Evolutionary conservation across 2,888 invertebrate genomes (phyloP), one percentile per base, ranked within the genome.

Genomic region (Tuberolachnus salignus): DNA sequence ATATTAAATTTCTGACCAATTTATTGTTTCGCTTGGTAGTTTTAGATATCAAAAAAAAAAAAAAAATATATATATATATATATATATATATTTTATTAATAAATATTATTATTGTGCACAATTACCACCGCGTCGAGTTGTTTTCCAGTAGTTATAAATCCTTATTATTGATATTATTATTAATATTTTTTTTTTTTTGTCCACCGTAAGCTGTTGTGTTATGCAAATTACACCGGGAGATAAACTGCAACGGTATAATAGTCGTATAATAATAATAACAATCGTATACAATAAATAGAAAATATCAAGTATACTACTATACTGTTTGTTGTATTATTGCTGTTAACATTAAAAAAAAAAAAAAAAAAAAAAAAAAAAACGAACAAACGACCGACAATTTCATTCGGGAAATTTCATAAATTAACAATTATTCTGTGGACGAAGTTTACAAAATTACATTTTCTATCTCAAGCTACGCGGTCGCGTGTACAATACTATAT

Each of bases 1-100:
- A 63, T 73, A 63, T 73, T 73, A 73, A 73, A 73, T 73, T 63
- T 63, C 51, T 51, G 63, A 63, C 19, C 42, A 42, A 73, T 73
- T 63, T 73, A 63, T 63, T 63, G 63, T 53, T 42, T 63, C 63
- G 21, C 61, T n/a, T 51, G 16, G 61, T 16, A 42, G 49, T 72
- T 55, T n/a, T 26, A 44, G 23, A 57, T 61, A 44, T 64, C 64
- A 10, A 21, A 16, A 16, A 23, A 46, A 46, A 19, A 34, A 4
- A 44, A 44, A 8, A 8, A 44, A 44, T 44, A 44, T 4, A 8
- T 44, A 44, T 44, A 44, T 44, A 44, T 44, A 44, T n/a, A n/a
- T n/a, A 44, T 44, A 10, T 44, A 44, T 44, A 44, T 10, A 44
- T 44, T 44, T 8, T 8, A 44, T 8, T 44, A 44, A 44, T 44